Conservation (phyloP, 2,113 vertebrate species). For the Pygathrix nemaeus region DNA sequence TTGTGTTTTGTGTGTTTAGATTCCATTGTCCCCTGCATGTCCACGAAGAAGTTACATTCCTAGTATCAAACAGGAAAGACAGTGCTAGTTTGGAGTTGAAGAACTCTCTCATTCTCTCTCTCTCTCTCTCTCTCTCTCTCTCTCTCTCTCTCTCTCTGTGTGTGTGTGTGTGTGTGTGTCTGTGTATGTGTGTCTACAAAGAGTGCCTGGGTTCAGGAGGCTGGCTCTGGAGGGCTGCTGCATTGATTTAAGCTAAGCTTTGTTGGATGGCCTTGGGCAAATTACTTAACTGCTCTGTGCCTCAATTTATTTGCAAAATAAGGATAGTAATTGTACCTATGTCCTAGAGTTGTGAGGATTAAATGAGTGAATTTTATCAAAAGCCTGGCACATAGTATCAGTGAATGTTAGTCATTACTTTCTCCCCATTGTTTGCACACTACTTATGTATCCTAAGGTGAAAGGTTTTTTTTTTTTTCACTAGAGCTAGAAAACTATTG, state of each 20-base stretch:
- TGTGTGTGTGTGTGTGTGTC: background rate
- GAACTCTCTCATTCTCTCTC: too few species aligned
- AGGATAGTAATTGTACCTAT: background rate
- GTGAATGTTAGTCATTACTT: background rate
- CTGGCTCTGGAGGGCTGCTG: background rate
- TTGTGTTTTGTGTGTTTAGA: background rate
- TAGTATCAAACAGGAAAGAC: background rate
- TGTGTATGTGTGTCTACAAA: background rate
- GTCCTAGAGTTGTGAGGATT: background rate
- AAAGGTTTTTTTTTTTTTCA: background rate
- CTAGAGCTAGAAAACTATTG: slow-evolving; percentile 11
- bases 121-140: too few species aligned
- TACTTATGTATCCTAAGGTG: background rate
- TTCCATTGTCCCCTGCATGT: background rate
- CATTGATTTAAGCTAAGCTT: background rate
- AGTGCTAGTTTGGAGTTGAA: background rate
- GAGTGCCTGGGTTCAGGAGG: background rate
- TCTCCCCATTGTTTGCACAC: background rate
- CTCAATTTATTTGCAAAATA: background rate
- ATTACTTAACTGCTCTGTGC: background rate
- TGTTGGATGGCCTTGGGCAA: background rate
- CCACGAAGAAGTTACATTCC: background rate
- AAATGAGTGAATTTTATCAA: background rate
- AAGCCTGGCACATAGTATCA: background rate
- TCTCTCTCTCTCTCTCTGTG: too few species aligned